These are phyloP conservation scores for Aphis craccivora DNA, from an alignment of 1,140 invertebrate species.

Conservation along the genomic window DNA sequence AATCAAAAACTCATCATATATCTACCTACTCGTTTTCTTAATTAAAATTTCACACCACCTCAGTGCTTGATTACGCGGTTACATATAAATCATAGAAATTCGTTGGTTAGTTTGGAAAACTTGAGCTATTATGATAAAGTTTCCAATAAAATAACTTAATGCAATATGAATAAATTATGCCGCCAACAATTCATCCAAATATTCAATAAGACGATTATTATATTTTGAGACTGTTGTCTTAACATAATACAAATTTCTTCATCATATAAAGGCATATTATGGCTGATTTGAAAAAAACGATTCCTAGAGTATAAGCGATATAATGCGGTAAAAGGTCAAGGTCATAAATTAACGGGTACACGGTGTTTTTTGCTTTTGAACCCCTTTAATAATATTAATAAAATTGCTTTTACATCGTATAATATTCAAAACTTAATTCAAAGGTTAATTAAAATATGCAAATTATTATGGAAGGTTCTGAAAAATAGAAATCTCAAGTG, in stretches of 20 bases:
- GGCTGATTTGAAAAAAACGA: neutral
- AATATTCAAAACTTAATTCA: neutral
- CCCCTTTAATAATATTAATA: constrained; percentile 4
- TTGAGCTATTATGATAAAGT: neutral
- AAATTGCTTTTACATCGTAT: neutral
- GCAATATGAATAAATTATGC: neutral
- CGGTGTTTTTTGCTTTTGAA: neutral
- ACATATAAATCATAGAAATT: neutral
- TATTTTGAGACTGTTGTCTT: neutral
- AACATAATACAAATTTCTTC: neutral
- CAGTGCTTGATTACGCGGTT: neutral
- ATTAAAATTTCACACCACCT: neutral
- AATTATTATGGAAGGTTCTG: neutral
- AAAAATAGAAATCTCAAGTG: neutral
- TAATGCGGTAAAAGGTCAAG: neutral
- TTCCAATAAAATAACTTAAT: neutral
- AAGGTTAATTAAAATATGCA: constrained; percentile 26
- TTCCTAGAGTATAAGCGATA: neutral
- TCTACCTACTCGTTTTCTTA: neutral
- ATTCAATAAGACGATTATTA: neutral
- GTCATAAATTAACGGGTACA: neutral
- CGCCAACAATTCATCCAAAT: neutral
- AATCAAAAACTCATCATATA: neutral
- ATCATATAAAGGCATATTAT: no score
- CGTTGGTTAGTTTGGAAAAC: neutral